Conservation (phyloP, 2,888 invertebrate species). For the Watsonalla binaria region DNA sequence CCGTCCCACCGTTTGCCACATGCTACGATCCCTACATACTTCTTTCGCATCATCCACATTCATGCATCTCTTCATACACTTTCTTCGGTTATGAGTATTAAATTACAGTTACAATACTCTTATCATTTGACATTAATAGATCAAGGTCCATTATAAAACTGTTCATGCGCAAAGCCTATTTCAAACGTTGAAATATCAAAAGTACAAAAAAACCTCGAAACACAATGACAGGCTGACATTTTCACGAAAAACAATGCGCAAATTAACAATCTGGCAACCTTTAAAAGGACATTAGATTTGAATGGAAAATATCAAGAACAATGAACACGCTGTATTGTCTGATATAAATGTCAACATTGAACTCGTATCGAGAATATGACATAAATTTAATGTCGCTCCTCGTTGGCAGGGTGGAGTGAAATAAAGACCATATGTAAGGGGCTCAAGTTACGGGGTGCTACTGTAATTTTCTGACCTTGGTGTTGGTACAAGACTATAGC, state of each 20-base stretch:
- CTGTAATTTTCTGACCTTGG: slow-evolving; percentile 45
- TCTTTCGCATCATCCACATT: too few species aligned
- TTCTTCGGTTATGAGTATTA: too few species aligned
- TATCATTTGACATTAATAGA: neutral
- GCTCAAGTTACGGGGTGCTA: slow-evolving; percentile 64
- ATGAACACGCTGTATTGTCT: slow-evolving; percentile 61
- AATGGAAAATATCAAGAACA: slow-evolving; percentile 42
- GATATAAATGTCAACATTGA: slow-evolving; percentile 73
- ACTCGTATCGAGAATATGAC: slow-evolving; percentile 67
- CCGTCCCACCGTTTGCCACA: too few species aligned
- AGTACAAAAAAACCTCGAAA: slow-evolving; percentile 7
- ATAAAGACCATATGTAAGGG: slow-evolving; percentile 73
- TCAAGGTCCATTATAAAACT: neutral
- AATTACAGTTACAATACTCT: neutral
- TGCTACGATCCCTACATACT: too few species aligned
- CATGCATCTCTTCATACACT: too few species aligned
- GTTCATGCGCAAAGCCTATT: neutral
- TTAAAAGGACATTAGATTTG: slow-evolving; percentile 44
- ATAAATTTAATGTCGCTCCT: slow-evolving; percentile 72
- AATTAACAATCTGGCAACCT: slow-evolving; percentile 37
- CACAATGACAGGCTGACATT: slow-evolving; percentile 37
- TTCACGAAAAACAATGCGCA: slow-evolving; percentile 22
- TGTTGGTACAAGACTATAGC: slow-evolving; percentile 21
- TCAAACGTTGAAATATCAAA: neutral
- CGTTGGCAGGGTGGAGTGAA: slow-evolving; percentile 58